Conservation (phyloP, 1,140 invertebrate genomes). For the Drosophila ohnishii region DNA sequence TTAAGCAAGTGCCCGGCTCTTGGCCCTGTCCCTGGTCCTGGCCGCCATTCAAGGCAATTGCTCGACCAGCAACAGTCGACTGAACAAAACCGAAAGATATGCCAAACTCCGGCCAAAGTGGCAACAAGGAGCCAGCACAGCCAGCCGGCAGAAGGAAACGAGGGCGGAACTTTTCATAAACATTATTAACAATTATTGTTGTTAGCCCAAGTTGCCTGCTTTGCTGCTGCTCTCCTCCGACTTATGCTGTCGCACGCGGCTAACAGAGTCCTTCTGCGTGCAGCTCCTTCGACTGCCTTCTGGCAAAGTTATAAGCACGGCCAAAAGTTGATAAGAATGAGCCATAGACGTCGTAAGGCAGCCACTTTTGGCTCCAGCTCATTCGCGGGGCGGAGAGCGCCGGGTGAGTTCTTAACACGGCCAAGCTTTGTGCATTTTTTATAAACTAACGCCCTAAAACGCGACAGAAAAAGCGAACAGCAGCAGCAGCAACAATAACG, state of each 20-base stretch:
- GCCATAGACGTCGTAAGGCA: constrained; percentile 78
- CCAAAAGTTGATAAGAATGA: constrained; percentile 81
- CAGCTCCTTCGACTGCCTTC: constrained; percentile 9
- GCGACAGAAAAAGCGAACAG: constrained; percentile 34
- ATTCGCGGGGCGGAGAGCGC: constrained; percentile 2
- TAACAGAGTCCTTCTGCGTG: constrained; percentile 54
- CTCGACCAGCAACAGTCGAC: constrained; percentile 67
- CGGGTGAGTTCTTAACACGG: constrained; percentile 71
- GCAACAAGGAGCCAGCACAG: constrained; percentile 28
- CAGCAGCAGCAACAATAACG: constrained; percentile 31
- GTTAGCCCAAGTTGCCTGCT: constrained; percentile 69
- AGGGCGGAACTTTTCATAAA: constrained; percentile 75
- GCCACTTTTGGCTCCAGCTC: constrained; percentile 55
- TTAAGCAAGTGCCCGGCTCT: constrained; percentile 52
- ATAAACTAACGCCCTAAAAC: constrained; percentile 70
- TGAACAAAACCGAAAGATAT: constrained; percentile 76
- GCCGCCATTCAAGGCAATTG: constrained; percentile 69
- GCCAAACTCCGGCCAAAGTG: constrained; percentile 62
- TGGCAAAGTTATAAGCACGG: constrained; percentile 76
- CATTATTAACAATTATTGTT: constrained; percentile 82
- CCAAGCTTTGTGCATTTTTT: constrained; percentile 75
- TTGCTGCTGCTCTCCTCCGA: constrained; percentile 12
- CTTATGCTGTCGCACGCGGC: constrained; percentile 68
- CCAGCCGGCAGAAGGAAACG: constrained; percentile 22
- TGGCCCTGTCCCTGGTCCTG: constrained; percentile 17